Evolutionary conservation across 2,888 invertebrate genomes (phyloP).

Genomic region (Tortrix viridana): DNA sequence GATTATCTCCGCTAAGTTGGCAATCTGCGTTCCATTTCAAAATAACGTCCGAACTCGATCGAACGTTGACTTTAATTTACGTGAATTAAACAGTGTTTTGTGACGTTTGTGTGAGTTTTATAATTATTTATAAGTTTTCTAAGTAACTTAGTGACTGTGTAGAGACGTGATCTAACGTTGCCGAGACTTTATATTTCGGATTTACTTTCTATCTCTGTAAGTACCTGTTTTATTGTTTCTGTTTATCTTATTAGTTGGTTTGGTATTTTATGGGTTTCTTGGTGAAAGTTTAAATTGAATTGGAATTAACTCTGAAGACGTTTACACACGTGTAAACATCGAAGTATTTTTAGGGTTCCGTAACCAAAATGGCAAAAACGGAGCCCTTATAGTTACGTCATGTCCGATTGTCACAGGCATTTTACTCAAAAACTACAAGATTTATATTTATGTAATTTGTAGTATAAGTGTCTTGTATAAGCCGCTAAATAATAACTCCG

Average conservation of each 20-base stretch:
- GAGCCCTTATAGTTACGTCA: no score
- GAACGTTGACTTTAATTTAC: constrained; percentile 55
- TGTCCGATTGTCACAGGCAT: no score
- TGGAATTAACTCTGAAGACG: no score
- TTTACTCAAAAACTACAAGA: no score
- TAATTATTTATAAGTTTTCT: constrained; percentile 53
- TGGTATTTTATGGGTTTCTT: constrained; percentile 22
- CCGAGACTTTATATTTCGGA: constrained; percentile 73
- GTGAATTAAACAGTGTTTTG: constrained; percentile 47
- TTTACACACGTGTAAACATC: no score
- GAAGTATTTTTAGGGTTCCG: no score
- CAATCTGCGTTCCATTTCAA: constrained; percentile 69
- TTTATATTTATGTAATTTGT: no score
- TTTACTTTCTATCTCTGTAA: constrained; percentile 83
- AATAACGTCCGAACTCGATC: constrained; percentile 65
- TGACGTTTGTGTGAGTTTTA: constrained; percentile 58
- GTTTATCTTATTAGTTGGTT: constrained; percentile 50
- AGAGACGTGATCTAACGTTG: constrained; percentile 68
- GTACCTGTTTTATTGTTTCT: constrained; percentile 76
- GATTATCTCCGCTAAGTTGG: constrained; percentile 59
- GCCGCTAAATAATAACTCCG: no score
- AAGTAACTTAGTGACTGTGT: constrained; percentile 68
- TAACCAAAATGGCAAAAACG: no score
- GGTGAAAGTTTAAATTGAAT: constrained; percentile 57
- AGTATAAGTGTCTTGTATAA: no score